phyloP scores from a whole-genome alignment of 2,113 vertebrate species.

The Tenebrosternarchus preto region DNA sequence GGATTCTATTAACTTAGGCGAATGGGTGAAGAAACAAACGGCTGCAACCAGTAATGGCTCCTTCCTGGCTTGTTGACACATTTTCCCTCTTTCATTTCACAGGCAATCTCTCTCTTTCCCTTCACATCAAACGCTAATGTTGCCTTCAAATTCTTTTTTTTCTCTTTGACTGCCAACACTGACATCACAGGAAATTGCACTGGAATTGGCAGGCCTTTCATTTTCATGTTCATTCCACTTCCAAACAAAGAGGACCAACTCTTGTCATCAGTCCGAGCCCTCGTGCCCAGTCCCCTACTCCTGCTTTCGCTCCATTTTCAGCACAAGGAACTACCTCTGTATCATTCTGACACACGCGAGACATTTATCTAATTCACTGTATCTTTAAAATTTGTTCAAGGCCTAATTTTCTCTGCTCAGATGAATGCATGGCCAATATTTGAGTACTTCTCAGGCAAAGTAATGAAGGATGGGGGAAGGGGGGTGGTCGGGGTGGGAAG shows the following conservation, averaged over 20 bases:
- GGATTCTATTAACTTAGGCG: conserved; percentile 70
- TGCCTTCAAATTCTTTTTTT: conserved; percentile 76
- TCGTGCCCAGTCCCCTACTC: conserved; percentile 39
- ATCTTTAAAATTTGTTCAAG: conserved; percentile 36
- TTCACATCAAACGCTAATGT: conserved; percentile 78
- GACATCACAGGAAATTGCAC: conserved; percentile 79
- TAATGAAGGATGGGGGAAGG: not conserved
- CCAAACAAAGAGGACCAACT: conserved; percentile 53
- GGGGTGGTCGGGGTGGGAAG: not conserved
- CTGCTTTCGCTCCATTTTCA: conserved; percentile 42
- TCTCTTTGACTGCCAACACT: conserved; percentile 75
- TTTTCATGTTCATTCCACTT: conserved; percentile 72
- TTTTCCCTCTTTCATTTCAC: conserved; percentile 69
- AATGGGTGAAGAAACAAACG: conserved; percentile 66
- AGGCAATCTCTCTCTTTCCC: conserved; percentile 66
- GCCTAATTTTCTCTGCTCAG: conserved; percentile 27
- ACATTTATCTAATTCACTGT: conserved; percentile 43
- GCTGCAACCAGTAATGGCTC: conserved; percentile 70
- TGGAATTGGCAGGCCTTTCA: conserved; percentile 68
- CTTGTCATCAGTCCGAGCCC: conserved; percentile 55
- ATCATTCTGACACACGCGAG: conserved; percentile 43
- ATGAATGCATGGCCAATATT: not conserved
- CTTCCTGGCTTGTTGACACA: conserved; percentile 70
- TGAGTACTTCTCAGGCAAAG: conserved; percentile 4
- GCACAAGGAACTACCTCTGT: conserved; percentile 2